These are phyloP conservation scores for Lysandra coridon DNA, from an alignment of 2,888 invertebrate species.

Conservation along the genomic window DNA sequence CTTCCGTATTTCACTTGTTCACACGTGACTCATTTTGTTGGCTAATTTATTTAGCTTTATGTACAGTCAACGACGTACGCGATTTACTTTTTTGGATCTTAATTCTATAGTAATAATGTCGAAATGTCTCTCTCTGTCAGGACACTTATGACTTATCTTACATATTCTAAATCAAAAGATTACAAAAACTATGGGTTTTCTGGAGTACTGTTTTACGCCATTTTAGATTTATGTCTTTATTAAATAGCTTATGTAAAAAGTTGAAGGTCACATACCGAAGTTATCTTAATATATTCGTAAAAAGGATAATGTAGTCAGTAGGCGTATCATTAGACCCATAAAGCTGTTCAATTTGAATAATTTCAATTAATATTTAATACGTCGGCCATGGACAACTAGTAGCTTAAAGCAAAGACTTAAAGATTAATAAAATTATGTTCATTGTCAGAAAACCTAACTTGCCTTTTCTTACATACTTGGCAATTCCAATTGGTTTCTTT, in stretches of 20 bases:
- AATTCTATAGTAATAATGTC: neutral
- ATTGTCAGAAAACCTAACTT: no score
- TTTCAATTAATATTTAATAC: neutral
- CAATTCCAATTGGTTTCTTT: no score
- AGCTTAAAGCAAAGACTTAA: neutral
- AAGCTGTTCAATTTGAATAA: neutral
- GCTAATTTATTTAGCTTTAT: conserved; percentile 10
- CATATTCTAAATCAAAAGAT: neutral
- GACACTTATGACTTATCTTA: neutral
- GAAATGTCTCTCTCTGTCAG: neutral
- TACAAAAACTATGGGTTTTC: neutral
- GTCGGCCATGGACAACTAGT: neutral
- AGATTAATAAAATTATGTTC: no score
- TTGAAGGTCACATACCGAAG: neutral
- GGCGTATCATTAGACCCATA: neutral
- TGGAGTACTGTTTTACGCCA: neutral
- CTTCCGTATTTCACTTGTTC: conserved; percentile 13
- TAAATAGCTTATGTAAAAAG: neutral
- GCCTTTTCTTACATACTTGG: no score
- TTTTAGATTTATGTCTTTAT: neutral
- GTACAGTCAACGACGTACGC: neutral
- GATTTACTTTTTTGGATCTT: neutral
- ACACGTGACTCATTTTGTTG: neutral
- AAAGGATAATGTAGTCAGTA: conserved; percentile 4
- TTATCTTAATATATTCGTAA: conserved; percentile 10